These are phyloP conservation scores for Ophion ellenae DNA, from an alignment of 2,888 invertebrate species.

Conservation along the genomic window DNA sequence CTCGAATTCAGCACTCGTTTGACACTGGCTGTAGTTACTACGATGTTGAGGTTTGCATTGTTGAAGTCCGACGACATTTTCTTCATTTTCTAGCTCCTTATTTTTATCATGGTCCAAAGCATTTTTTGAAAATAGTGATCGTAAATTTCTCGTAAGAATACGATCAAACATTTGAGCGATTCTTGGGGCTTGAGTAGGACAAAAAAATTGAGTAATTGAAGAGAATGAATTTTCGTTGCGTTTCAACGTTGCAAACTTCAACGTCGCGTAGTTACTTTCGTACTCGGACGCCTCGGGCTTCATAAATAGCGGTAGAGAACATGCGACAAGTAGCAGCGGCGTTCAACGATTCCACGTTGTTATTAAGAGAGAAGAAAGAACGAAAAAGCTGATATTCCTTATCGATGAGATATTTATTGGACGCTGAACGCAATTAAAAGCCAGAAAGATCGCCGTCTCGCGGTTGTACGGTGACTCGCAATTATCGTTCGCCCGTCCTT, in stretches of 20 bases:
- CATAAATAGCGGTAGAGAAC: neutral
- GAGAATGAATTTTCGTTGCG: neutral
- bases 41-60: neutral
- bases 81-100: too few species aligned
- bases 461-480: neutral
- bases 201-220: neutral
- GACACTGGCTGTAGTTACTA: too few species aligned
- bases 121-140: too few species aligned
- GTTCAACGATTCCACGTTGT: neutral
- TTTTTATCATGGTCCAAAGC: too few species aligned
- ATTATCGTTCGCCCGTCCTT: neutral
- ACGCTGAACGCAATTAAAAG: constrained; percentile 5
- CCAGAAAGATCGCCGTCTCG: neutral
- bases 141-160: too few species aligned
- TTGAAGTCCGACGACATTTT: neutral
- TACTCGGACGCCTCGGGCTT: neutral
- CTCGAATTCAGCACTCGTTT: too few species aligned
- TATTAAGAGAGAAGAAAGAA: neutral
- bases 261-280: neutral
- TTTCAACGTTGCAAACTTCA: neutral
- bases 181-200: neutral
- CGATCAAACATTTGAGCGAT: too few species aligned
- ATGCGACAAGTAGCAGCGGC: neutral
- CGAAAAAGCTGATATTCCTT: constrained; percentile 57
- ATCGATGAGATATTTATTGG: neutral